Evolutionary conservation across 1,140 invertebrate genomes (phyloP), one percentile per base, ranked within the genome.

Genomic region (Eupristina koningsbergeri): DNA sequence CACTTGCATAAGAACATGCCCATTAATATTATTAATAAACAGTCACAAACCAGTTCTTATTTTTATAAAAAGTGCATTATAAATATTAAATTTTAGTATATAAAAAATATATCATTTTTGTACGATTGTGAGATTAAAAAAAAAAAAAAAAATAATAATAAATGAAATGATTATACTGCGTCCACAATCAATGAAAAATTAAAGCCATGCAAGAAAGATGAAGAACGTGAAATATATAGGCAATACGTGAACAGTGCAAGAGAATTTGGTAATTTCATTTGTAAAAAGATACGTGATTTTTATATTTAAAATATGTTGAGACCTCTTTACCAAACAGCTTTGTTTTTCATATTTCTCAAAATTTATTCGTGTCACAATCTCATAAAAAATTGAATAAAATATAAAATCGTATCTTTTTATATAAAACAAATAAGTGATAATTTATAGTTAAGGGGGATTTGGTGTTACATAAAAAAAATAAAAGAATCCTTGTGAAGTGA

Each of bases 401-500:
- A 36, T 36, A 34, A 36, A 34, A 67, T 67, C 2, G 47, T 50
- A 58, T 36, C 11, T 67, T 29, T 67, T 67, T 39, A 17, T 67
- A 13, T 19, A 67, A 39, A 36, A 17, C 19, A 67, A 80, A 26
- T 11, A 69, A 50, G 22, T 11, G 13, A 39, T 41, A 81, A 41
- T 81, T n/a, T 63, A 53, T 22, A 82, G 71, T 61, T 67, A 58
- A n/a, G n/a, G n/a, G n/a, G 26, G 41, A 6, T 36, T 47, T 26
- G n/a, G 63, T 3, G 36, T 77, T 69, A 83, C 2, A 34, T 9
- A 73, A 64, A 84, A 29, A 36, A 81, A 5, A 81, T 22, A 22
- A 71, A 79, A 15, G 74, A 73, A 29, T 87, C 86, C 17, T 81
- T 86, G 45, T 86, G 69, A 81, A 84, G 85, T 1, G 74, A 36